Conservation (phyloP, 2,113 vertebrate genomes). For the Colaptes auratus region DNA sequence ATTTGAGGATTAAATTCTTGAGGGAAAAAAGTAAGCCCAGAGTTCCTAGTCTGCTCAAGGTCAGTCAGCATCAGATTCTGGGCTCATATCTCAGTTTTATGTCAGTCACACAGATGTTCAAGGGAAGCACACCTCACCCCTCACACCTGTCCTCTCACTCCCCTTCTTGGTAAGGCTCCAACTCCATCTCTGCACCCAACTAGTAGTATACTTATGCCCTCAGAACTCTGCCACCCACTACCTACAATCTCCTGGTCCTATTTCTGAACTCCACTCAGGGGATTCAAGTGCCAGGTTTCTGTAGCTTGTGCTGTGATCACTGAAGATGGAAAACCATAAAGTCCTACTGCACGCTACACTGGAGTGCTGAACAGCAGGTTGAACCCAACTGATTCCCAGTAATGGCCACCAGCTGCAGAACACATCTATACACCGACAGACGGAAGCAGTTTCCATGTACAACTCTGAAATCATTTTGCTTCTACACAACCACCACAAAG, state of each 20-base stretch:
- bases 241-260: neutral
- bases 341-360: fast-evolving
- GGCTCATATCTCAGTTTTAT: neutral
- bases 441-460: neutral
- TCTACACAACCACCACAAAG: neutral
- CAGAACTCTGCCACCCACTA: neutral
- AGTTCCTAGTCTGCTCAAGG: neutral
- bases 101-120: fast-evolving
- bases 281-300: neutral
- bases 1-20: neutral
- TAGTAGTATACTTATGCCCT: neutral
- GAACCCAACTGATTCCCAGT: neutral
- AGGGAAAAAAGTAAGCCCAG: neutral
- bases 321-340: neutral
- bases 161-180: neutral
- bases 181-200: neutral
- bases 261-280: neutral
- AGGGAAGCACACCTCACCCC: neutral
- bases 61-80: neutral
- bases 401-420: neutral
- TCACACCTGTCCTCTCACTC: neutral
- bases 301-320: neutral
- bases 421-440: neutral
- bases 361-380: neutral
- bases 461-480: neutral